These are phyloP conservation scores for Chitala chitala DNA, from an alignment of 2,113 vertebrate species.

Conservation along the genomic window DNA sequence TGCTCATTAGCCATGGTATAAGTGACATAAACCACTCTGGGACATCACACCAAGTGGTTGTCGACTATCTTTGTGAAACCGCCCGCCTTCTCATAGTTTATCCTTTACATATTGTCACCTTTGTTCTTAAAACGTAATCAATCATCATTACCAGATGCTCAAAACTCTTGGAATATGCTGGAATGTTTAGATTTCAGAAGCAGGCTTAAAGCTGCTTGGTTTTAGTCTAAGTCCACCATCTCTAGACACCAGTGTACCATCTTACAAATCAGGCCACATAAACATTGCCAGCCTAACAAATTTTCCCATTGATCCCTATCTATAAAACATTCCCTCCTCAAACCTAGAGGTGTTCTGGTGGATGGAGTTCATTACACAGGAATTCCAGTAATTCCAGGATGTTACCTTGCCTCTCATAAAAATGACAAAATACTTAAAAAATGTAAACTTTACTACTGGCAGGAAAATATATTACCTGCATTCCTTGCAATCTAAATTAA, in stretches of 20 bases:
- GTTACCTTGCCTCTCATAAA: not conserved
- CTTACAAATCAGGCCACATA: not conserved
- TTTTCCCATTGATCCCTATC: not conserved
- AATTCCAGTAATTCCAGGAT: slow-evolving; percentile 8
- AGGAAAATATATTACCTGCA: not conserved
- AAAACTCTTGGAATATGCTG: too few relatives aligned
- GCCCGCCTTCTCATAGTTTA: too few relatives aligned
- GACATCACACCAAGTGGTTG: too few relatives aligned
- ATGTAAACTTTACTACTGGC: not conserved
- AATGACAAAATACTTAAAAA: slow-evolving; percentile 9
- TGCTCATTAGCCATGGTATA: too few relatives aligned
- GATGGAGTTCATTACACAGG: not conserved
- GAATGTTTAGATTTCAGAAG: not conserved
- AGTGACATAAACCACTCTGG: too few relatives aligned
- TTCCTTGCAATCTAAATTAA: not conserved
- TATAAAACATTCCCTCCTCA: not conserved
- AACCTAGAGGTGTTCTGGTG: not conserved
- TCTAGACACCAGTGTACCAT: not conserved
- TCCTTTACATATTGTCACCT: too few relatives aligned
- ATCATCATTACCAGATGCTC: too few relatives aligned
- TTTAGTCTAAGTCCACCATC: not conserved
- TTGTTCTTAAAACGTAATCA: too few relatives aligned
- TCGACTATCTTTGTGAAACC: too few relatives aligned
- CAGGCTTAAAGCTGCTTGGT: slow-evolving; percentile 5
- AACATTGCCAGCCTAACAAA: not conserved